Evolutionary conservation across 2,797 vertebrate species (phyloP).

Genomic region (Cynopterus sphinx): DNA sequence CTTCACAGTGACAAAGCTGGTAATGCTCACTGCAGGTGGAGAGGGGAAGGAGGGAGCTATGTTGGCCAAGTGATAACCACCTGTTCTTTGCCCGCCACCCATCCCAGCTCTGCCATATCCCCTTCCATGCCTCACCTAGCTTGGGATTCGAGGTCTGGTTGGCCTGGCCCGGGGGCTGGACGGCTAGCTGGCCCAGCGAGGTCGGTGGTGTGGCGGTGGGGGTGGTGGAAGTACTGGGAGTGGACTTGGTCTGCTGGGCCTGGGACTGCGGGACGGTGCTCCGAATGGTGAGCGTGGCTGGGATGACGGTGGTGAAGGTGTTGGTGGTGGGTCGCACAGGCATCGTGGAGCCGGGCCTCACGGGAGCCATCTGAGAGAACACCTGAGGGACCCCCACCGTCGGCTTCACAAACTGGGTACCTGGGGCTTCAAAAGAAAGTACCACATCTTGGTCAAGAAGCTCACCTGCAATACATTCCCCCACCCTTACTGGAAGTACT

Average conservation of each 20-base stretch:
- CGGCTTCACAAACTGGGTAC: conserved; percentile 90
- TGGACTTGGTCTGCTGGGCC: conserved; percentile 85
- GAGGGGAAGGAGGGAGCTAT: conserved; percentile 59
- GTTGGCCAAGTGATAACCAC: conserved; percentile 27
- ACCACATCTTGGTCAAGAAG: conserved; percentile 53
- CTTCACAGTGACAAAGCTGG: conserved; percentile 88
- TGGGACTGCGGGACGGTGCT: conserved; percentile 87
- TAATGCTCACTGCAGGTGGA: conserved; percentile 86
- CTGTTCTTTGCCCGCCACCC: conserved; percentile 21
- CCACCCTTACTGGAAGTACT: conserved; percentile 43
- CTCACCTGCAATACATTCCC: conserved; percentile 34
- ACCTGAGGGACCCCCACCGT: conserved; percentile 89
- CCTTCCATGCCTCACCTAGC: conserved; percentile 84
- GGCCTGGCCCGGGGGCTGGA: conserved; percentile 83
- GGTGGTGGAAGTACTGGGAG: conserved; percentile 83
- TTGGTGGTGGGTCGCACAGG: conserved; percentile 85
- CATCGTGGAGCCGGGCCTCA: conserved; percentile 83
- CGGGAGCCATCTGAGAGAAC: conserved; percentile 89
- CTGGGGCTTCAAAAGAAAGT: conserved; percentile 79
- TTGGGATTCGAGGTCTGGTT: conserved; percentile 85
- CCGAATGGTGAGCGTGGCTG: conserved; percentile 92
- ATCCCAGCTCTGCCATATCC: neutral
- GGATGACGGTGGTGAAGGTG: conserved; percentile 91
- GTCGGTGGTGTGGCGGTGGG: conserved; percentile 82
- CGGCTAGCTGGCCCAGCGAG: conserved; percentile 81